Evolutionary conservation across 1,140 invertebrate genomes (phyloP), one percentile per base, ranked within the genome.

Genomic region (Aricia agestis): DNA sequence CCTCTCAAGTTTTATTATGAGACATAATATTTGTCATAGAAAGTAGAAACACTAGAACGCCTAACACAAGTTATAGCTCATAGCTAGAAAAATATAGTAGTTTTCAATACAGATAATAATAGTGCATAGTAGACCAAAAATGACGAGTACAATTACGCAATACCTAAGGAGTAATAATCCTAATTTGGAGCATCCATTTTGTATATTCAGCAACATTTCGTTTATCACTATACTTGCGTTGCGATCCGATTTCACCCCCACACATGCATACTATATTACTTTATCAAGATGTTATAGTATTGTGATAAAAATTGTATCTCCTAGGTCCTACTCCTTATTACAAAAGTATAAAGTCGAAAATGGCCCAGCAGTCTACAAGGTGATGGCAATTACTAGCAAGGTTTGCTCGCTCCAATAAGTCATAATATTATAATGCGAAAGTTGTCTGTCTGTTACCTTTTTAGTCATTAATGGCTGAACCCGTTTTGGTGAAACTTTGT

Each of bases 191-290:
- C 45, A 52, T 3, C 6, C 13, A 15, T 15, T 7, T 42, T 13
- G 11, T 52, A 11, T 3, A 52, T 15, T 13, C 45, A 52, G 45
- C 45, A 52, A 52, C 3, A 52, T 52, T 52, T 52, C 13, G 45
- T 52, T 15, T 52, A 52, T 52, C 13, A 13, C 45, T 13, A 52
- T 52, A n/a, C n/a, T n/a, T n/a, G n/a, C n/a, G n/a, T n/a, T 7
- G 6, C 18, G 17, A 63, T 63, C 19, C 17, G 17, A 63, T 63
- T 63, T 63, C 59, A 63, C 59, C 45, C 59, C 59, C 59, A 19
- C 59, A 11, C 10, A 3, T 6, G 17, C 19, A 17, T 18, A 59
- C 6, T 17, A 61, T 61, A 61, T 19, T 5, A 58, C n/a, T n/a
- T n/a, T n/a, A n/a, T n/a, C n/a, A n/a, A n/a, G n/a, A n/a, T n/a